Percentiles rank a stretch among this genome's conserved stretches.
These are phyloP conservation scores for Tangara arthus DNA, from an alignment of 2,797 vertebrate species.

Conservation along the genomic window DNA sequence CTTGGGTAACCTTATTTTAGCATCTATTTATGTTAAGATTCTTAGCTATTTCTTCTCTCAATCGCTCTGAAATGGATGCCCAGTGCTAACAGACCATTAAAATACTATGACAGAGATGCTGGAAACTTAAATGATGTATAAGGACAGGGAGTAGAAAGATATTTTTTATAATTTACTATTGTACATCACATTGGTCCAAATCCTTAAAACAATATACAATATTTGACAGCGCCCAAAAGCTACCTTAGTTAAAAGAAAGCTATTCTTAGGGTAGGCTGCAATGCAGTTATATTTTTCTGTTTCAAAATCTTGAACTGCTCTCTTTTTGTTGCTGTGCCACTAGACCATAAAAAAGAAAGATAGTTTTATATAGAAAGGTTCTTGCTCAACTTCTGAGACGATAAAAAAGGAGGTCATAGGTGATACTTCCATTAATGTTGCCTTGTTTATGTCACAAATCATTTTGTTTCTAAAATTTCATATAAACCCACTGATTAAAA, in stretches of 20 bases:
- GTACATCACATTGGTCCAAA: background rate
- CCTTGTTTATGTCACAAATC: background rate
- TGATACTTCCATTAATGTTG: background rate
- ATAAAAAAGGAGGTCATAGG: background rate
- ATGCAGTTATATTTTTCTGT: background rate
- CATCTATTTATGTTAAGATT: background rate
- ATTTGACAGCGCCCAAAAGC: background rate
- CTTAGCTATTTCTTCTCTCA: background rate
- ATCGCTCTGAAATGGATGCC: background rate
- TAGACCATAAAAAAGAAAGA: constrained; percentile 6
- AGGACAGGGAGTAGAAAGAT: background rate
- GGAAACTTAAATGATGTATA: background rate
- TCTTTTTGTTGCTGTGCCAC: background rate
- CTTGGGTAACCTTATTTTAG: background rate
- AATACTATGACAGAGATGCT: background rate
- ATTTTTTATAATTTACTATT: background rate
- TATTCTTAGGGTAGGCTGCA: background rate
- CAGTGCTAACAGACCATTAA: background rate
- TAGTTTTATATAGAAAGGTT: background rate
- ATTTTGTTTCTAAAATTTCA: background rate
- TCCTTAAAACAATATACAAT: background rate
- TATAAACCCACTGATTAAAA: background rate
- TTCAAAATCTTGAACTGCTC: background rate
- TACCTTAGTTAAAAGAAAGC: background rate
- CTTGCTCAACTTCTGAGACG: background rate